Percentiles rank a stretch among this genome's conserved stretches.
Evolutionary conservation across 2,113 vertebrate genomes (phyloP).

Genomic region (Ovis canadensis): DNA sequence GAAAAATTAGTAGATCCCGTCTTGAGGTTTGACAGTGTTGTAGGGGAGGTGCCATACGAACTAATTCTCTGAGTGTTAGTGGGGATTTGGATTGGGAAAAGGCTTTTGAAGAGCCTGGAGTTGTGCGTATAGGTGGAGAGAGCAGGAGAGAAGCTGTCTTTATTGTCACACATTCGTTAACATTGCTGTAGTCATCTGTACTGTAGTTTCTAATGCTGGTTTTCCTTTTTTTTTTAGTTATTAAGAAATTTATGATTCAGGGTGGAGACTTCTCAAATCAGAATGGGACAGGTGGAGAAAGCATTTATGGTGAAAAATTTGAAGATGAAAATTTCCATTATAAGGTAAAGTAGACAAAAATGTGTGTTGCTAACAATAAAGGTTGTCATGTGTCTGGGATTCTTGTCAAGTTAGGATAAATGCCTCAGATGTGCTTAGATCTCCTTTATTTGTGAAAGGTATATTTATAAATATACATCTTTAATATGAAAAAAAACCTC

Average conservation of each 20-base stretch:
- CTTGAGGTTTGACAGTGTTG: background rate
- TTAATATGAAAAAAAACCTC: background rate
- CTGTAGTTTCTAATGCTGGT: conserved; percentile 22
- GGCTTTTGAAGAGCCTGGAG: background rate
- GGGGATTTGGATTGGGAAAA: background rate
- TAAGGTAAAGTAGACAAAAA: conserved; percentile 81
- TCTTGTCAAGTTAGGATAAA: conserved; percentile 9
- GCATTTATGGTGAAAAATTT: conserved; percentile 98
- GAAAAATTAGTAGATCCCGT: background rate
- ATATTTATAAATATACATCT: background rate
- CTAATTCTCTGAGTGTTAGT: background rate
- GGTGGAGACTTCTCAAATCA: conserved; percentile 98
- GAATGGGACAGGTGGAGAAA: conserved; percentile 96
- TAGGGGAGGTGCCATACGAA: background rate
- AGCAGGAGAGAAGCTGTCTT: background rate
- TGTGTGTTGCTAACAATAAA: background rate
- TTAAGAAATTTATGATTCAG: conserved; percentile 98
- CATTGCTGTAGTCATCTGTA: background rate
- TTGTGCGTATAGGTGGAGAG: background rate
- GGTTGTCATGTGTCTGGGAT: background rate
- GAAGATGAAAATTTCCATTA: conserved; percentile 98
- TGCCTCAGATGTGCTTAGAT: background rate
- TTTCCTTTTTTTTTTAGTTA: conserved; percentile 84
- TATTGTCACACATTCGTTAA: background rate
- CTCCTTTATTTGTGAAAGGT: background rate